phyloP scores from a whole-genome alignment of 2,797 vertebrate species.

The Gymnothorax reevesii region DNA sequence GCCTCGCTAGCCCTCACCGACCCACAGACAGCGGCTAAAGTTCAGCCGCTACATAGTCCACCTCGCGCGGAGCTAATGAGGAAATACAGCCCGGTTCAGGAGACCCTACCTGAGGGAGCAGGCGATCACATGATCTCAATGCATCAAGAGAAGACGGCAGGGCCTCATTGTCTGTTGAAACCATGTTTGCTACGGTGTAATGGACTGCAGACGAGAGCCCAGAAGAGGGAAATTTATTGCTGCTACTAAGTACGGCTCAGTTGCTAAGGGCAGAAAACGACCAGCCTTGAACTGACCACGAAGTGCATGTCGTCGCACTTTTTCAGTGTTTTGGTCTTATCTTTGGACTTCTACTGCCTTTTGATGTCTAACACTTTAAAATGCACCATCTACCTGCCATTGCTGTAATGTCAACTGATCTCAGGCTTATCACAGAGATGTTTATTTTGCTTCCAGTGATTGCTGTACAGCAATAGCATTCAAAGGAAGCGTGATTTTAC shows the following conservation, averaged over 20 bases:
- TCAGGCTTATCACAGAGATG: neutral
- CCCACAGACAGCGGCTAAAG: conserved; percentile 61
- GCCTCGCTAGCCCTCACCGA: conserved; percentile 74
- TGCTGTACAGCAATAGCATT: neutral
- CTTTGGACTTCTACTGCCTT: neutral
- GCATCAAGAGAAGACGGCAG: conserved; percentile 8
- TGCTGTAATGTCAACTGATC: neutral
- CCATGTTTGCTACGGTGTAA: neutral
- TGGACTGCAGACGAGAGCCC: conserved; percentile 6
- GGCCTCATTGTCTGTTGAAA: neutral
- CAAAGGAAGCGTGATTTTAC: neutral
- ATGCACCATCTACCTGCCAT: neutral
- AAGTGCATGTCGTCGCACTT: too few species aligned
- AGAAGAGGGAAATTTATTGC: neutral
- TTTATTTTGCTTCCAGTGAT: neutral
- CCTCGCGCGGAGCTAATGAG: conserved; percentile 72
- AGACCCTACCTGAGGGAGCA: neutral
- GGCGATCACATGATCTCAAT: conserved; percentile 19
- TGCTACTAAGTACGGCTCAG: neutral
- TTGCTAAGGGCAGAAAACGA: neutral
- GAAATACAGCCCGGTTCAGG: conserved; percentile 57
- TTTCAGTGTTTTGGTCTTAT: neutral
- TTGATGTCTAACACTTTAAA: neutral
- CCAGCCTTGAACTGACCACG: neutral
- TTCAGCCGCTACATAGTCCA: conserved; percentile 49